Percentiles rank a stretch among this genome's conserved stretches.
Evolutionary conservation across 1,140 invertebrate species (phyloP).

Genomic region (Zaprionus inermis): DNA sequence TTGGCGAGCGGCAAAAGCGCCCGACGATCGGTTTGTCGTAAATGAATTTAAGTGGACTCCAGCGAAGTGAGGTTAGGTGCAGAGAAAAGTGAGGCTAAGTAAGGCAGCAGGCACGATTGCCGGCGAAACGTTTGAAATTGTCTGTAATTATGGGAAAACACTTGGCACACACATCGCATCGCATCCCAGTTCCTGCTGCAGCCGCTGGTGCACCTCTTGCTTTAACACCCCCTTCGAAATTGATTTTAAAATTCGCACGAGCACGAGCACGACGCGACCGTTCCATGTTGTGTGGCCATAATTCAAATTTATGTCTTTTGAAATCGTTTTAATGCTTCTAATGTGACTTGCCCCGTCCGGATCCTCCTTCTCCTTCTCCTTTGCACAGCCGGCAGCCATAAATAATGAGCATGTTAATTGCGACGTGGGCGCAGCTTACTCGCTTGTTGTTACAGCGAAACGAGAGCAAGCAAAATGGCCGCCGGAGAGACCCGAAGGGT

Average conservation of each 20-base stretch:
- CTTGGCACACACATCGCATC: constrained; percentile 56
- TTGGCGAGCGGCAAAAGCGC: constrained; percentile 62
- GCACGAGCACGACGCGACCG: constrained; percentile 23
- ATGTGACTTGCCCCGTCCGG: constrained; percentile 52
- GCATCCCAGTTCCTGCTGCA: constrained; percentile 11
- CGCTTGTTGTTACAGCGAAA: neutral
- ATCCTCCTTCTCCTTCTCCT: constrained; percentile 5
- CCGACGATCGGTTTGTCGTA: constrained; percentile 70
- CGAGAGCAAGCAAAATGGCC: neutral
- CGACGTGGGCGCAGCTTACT: constrained; percentile 14
- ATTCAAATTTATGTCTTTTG: constrained; percentile 78
- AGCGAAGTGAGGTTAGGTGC: constrained; percentile 1
- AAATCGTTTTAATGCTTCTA: constrained; percentile 80
- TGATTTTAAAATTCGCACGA: constrained; percentile 62
- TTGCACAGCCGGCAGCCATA: constrained; percentile 38
- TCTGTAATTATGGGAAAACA: constrained; percentile 75
- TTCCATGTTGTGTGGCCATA: constrained; percentile 72
- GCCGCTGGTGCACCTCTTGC: neutral
- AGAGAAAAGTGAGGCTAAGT: neutral
- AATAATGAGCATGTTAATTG: constrained; percentile 68
- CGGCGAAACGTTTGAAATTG: constrained; percentile 58
- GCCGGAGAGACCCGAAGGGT: neutral
- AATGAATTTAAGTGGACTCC: constrained; percentile 77
- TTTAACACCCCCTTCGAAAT: constrained; percentile 33
- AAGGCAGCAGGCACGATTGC: constrained; percentile 47